phyloP scores from a whole-genome alignment of 2,888 invertebrate species.

The Philhelius pedissequus region DNA sequence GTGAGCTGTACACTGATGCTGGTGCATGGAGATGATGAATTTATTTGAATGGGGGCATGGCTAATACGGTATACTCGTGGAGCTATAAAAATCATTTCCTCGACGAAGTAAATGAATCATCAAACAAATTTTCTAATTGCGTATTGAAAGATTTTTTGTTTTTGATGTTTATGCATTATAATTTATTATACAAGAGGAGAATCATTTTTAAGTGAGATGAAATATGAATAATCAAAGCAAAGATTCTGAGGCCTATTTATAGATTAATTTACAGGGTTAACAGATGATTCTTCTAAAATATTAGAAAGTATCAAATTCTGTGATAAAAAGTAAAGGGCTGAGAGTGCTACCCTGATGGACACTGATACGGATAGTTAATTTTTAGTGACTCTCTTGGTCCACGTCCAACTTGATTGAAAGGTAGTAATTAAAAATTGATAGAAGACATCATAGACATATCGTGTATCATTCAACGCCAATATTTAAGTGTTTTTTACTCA shows the following conservation, averaged over 20 bases:
- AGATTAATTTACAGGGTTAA: background rate
- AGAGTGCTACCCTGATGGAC: background rate
- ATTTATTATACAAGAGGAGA: background rate
- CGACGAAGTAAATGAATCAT: constrained; percentile 48
- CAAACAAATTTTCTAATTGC: constrained; percentile 55
- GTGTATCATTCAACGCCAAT: too few relatives aligned
- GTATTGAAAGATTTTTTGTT: constrained; percentile 42
- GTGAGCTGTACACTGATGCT: background rate
- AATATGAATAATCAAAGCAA: background rate
- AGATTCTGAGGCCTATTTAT: background rate
- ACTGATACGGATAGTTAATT: too few relatives aligned
- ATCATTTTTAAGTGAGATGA: background rate
- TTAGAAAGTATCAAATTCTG: background rate
- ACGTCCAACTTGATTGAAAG: too few relatives aligned
- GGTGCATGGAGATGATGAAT: background rate
- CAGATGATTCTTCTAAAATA: background rate
- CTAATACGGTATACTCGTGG: constrained; percentile 33
- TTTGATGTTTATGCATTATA: constrained; percentile 50
- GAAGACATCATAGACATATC: too few relatives aligned
- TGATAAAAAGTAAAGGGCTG: background rate
- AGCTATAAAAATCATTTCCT: constrained; percentile 57
- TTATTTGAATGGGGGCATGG: background rate
- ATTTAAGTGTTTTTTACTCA: too few relatives aligned
- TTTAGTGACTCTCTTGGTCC: too few relatives aligned
- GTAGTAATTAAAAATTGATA: too few relatives aligned